Evolutionary conservation across 2,113 vertebrate species (phyloP), one percentile per base, ranked within the genome.

Genomic region (Rhodinocichla rosea): DNA sequence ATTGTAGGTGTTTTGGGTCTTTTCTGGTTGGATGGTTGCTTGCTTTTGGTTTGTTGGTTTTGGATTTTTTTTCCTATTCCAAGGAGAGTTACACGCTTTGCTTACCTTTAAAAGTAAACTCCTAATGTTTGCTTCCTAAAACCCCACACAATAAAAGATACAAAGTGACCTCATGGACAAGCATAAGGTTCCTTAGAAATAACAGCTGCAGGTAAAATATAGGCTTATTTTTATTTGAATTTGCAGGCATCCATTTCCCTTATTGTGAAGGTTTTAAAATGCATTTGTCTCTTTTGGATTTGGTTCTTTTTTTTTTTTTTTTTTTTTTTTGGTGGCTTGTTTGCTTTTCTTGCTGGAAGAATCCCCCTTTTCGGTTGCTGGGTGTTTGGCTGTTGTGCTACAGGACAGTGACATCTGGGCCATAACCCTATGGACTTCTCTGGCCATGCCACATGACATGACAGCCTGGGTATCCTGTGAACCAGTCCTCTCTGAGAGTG

Each of bases 371-470:
- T 53, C 57, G 15, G 10, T 45, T 76, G 23, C 50, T 73, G 30
- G 40, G 13, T 27, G 23, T 35, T 75, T 73, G n/a, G 40, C 11
- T 30, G 23, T 33, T 75, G 33, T 75, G 69, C 22, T 71, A n/a
- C n/a, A 47, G 67, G n/a, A 35, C 52, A 65, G 24, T 21, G 68
- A 44, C 12, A 26, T 42, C 21, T 67, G 59, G 32, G 37, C 28
- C 10, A 14, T 40, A 60, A 53, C 11, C 28, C 16, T 52, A 4
- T 4, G 35, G 33, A 10, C 8, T 57, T 55, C 24, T 52, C 24
- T 47, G 49, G 21, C 67, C 2, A 2, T 13, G 33, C 30, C 18
- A 35, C 0, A 1, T 2, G 8, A 33, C 2, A 2, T 3, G 33
- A 45, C 16, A 84, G 12, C 15, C 37, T 75, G 21, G 22, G 12